Evolutionary conservation across 1,140 invertebrate genomes (phyloP), one percentile per base, ranked within the genome.

Genomic region (Plodia interpunctella): DNA sequence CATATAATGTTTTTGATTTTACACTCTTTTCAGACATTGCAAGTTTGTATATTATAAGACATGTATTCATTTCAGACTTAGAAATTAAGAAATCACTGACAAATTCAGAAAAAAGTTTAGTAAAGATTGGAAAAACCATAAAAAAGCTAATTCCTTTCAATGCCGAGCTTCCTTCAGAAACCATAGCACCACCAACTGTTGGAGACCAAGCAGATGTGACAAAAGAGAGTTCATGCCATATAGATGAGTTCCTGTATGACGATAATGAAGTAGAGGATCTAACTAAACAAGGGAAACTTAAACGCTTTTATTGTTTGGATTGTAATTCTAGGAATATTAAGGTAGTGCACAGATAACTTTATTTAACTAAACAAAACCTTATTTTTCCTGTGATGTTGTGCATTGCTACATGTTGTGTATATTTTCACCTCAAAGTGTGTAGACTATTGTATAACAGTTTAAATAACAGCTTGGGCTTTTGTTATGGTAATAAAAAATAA

Each of bases 241-340:
- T 95, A 3, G 94, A 95, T 89, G 93, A 92, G 20, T 95, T 95
- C 79, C 82, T 95, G 1, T 95, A 94, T 88, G 91, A 93, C 75
- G 93, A 94, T 67, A 90, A 92, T 9, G 88, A 91, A 62, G 76
- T 94, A n/a, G 91, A 94, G 50, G 70, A 92, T 20, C 74, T 95
- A 5, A 90, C 91, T 60, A 91, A 93, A 65, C 83, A 91, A 55
- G 92, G 92, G 49, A 89, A 92, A 80, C 55, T 95, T 11, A 88
- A 91, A 57, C 91, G 90, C 65, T 90, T 92, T 72, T 95, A 94
- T 70, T 95, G 94, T 72, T 68, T 78, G 20, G 84, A 92, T 30
- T 95, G 94, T 84, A 91, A 91, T 44, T 94, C 93, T 5, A 87
- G 87, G 55, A 91, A 94, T 71, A 88, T 91, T 30, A 80, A 91